Evolutionary conservation across 2,797 vertebrate species (phyloP), one percentile per base, ranked within the genome.

Genomic region (Sphenodon punctatus): DNA sequence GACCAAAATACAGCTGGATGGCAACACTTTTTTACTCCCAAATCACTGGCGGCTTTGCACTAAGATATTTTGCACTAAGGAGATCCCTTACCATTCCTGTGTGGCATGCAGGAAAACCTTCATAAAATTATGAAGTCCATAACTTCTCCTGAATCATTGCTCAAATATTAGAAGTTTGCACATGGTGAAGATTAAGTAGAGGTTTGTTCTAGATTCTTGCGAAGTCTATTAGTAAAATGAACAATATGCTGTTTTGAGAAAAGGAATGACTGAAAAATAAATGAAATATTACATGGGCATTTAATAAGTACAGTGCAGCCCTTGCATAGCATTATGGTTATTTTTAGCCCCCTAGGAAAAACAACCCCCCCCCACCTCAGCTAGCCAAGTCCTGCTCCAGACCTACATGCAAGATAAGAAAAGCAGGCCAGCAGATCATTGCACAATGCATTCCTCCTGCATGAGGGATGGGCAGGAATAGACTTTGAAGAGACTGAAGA

Each of bases 71-170:
- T 43, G 20, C 34, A 55, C 23, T 27, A 69, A 46, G 58, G 49
- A 82, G 82, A 15, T 78, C 70, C 38, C 38, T 46, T 32, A 16
- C 60, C 70, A 34, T 27, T 60, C 60, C 58, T 59, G 9, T 43
- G 56, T 53, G 66, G 25, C 45, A 76, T 74, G 61, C 17, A 93
- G 59, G 34, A 79, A 79, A 93, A 72, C 48, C 48, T 73, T 81
- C 63, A 82, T 42, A 36, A 80, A 80, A 67, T 88, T 89, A 73
- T 55, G 63, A 91, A 93, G 88, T 69, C 51, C 45, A 58, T 34
- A 78, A 59, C 45, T 75, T 48, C 55, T 80, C 60, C 75, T 85
- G 89, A 94, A 74, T 94, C 88, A 91, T 32, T 85, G 39, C 10
- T 80, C 41, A 94, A 88, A 65, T 80, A 90, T 82, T 85, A 27